Evolutionary conservation across 2,888 invertebrate genomes (phyloP), one percentile per base, ranked within the genome.

Genomic region (Eristalinus sepulchralis): DNA sequence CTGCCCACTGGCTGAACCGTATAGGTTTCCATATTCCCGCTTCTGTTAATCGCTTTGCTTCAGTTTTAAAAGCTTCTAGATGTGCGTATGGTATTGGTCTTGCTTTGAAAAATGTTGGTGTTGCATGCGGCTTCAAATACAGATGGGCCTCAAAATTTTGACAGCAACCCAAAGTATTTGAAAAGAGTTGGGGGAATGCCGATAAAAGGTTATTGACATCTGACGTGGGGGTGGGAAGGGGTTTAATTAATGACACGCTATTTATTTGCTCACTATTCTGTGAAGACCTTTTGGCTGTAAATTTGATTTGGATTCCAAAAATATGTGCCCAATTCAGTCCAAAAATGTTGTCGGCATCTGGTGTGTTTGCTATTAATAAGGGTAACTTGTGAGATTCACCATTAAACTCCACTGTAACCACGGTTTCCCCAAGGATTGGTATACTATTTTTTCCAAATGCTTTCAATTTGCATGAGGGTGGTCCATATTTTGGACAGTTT

Each of bases 1-100:
- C 90, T 10, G 89, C 90, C 90, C 90, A 91, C 13, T 87, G 17
- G 88, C 91, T 88, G 90, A 90, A 71, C 75, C 67, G 88, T 1
- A 81, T 53, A n/a, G 85, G 83, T 39, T 81, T 83, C 66, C 77
- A 80, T 63, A 83, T 78, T 57, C 72, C 77, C 11, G 71, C 57
- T 20, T 64, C 67, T 20, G 73, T 77, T 5, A 88, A 59, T 73
- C 78, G 84, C 68, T 82, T 88, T 34, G 80, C 88, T 88, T 63
- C 88, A 83, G 22, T 76, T 77, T 75, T 85, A 53, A 67, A 87
- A 72, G 36, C 81, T 53, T n/a, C 78, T 60, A 62, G 20, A 20
- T 83, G 60, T 24, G 89, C 88, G 27, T 27, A 27, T 27, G 27
- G 27, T 27, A 27, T 27, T 27, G 27, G 27, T 27, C 17, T 89